Base-by-base conservation (phyloP, 2,888 invertebrate species). In the Dryomyza anilis region DNA sequence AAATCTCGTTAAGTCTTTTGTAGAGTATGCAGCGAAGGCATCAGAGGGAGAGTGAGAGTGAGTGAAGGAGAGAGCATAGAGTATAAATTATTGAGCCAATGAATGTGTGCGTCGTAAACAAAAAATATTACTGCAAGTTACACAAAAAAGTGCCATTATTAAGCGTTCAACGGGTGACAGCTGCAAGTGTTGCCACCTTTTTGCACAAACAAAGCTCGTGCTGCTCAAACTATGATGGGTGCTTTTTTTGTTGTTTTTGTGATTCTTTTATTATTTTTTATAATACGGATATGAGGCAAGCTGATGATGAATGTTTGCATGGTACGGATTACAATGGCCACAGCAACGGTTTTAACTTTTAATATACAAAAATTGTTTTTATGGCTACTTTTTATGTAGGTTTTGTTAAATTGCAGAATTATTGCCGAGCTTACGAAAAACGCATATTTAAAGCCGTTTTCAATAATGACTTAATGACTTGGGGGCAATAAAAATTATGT, bases 101-200 rank as follows among this genome's bases (percentile, higher is more conserved):
- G 29, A 60, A 50, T 25, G 60, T 50, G 16, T 23, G 36, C 21
- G 25, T 50, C 45, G 6, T 29, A 29, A 12, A 6, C 8, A 29
- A 45, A 43, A 14, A 12, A 29, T 14, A 33, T 23, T 43, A 27
- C 29, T 30, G 50, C n/a, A 39, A 27, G 33, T 39, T 29, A 65
- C n/a, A n/a, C n/a, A 30, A 72, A 71, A 77, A 74, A 76, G 69
- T 73, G 75, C 72, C 78, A 76, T 76, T 76, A 76, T 76, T 76
- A 76, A 77, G 78, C 76, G 77, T 76, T 77, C 73, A 72, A 68
- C 67, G 70, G 64, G 66, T 70, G 78, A 75, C 76, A 76, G 76
- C 74, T 76, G 76, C 72, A 33, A 59, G 36, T 48, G 71, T 64
- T 64, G 57, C 67, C 45, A 53, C 57, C 52, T 68, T 39, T 33